Conservation (phyloP, 2,888 invertebrate species). For the Rhimphoctona megacephalus region DNA sequence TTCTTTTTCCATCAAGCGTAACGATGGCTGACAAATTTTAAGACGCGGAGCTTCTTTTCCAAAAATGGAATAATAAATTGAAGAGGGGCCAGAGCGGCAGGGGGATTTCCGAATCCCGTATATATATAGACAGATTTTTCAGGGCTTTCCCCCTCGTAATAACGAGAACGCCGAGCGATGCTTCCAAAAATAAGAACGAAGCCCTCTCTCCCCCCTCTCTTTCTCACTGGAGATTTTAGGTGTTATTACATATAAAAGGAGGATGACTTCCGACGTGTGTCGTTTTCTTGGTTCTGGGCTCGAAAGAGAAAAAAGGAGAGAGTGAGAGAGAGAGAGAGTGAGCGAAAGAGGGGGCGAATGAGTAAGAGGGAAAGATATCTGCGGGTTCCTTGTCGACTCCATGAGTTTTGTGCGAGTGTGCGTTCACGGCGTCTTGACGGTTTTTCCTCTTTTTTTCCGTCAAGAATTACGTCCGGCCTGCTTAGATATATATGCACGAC, state of each 20-base stretch:
- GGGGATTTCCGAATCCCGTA: slow-evolving; percentile 11
- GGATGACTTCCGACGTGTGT: slow-evolving; percentile 63
- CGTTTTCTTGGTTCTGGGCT: slow-evolving; percentile 43
- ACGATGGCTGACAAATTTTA: neutral
- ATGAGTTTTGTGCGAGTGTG: slow-evolving; percentile 39
- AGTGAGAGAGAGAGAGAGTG: neutral
- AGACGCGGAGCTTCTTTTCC: slow-evolving; percentile 38
- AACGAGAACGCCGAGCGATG: slow-evolving; percentile 25
- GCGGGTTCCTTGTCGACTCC: slow-evolving; percentile 24
- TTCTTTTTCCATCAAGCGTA: slow-evolving; percentile 15
- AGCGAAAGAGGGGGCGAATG: neutral
- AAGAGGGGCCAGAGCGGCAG: slow-evolving; percentile 4
- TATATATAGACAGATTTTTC: slow-evolving; percentile 36
- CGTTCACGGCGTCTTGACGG: slow-evolving; percentile 44
- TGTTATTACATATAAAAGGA: slow-evolving; percentile 61
- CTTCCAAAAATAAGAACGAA: slow-evolving; percentile 63
- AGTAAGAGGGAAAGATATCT: slow-evolving; percentile 20
- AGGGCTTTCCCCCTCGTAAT: slow-evolving; percentile 35
- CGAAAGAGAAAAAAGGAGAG: neutral
- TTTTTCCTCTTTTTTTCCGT: slow-evolving; percentile 42
- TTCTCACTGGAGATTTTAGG: slow-evolving; percentile 44
- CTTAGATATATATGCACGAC: slow-evolving; percentile 35
- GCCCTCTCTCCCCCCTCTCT: neutral
- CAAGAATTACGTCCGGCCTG: slow-evolving; percentile 64
- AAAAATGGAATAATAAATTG: slow-evolving; percentile 48